Evolutionary conservation across 2,113 vertebrate species (phyloP).

Genomic region (Coptodon bakossiorum): DNA sequence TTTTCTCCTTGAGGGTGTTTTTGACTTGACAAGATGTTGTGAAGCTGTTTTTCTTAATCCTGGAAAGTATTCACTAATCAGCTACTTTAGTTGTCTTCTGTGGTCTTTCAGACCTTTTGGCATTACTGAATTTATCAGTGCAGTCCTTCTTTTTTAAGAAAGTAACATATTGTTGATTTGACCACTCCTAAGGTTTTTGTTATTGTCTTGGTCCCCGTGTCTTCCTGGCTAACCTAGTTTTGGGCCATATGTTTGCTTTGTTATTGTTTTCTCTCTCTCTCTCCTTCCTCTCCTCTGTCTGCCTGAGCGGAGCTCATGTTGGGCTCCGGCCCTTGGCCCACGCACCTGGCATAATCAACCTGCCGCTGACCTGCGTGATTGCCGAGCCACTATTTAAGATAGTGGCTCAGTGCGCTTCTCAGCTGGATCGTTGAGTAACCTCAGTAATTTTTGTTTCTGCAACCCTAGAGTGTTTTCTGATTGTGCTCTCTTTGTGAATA

Average conservation of each 20-base stretch:
- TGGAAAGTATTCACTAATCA: not conserved
- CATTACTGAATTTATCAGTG: not conserved
- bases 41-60: not conserved
- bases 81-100: not conserved
- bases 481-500: not conserved
- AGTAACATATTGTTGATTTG: not conserved
- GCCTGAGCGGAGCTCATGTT: not conserved
- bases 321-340: not conserved
- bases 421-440: not conserved
- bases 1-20: fast-evolving
- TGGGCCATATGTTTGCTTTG: not conserved
- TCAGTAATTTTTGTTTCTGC: fast-evolving
- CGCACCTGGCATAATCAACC: not conserved
- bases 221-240: not conserved
- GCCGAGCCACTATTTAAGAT: not conserved
- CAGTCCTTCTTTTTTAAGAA: not conserved
- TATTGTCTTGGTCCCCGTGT: not conserved
- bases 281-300: not conserved
- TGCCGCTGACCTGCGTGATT: not conserved
- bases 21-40: not conserved
- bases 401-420: not conserved
- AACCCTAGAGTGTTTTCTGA: not conserved
- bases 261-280: not conserved
- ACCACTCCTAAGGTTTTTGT: not conserved
- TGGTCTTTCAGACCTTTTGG: not conserved